Percentiles rank a stretch among this genome's conserved stretches.
Evolutionary conservation across 2,888 invertebrate genomes (phyloP).

Genomic region (Leptopilina drosophilae): DNA sequence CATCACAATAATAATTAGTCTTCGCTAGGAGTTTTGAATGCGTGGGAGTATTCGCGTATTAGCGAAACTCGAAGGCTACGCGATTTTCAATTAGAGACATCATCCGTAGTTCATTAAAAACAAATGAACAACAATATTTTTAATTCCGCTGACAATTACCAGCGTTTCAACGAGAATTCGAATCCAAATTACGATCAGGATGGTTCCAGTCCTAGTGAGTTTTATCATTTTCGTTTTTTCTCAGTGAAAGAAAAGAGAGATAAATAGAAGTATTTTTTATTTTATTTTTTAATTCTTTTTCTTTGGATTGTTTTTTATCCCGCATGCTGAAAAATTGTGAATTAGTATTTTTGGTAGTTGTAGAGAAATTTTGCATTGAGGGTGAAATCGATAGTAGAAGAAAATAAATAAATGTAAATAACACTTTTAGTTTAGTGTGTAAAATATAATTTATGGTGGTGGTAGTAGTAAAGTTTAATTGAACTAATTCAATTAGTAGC

Average conservation of each 20-base stretch:
- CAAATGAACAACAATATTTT: constrained; percentile 55
- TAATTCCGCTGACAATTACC: constrained; percentile 65
- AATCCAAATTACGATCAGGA: constrained; percentile 63
- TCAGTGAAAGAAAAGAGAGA: no score
- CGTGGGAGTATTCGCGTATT: constrained; percentile 17
- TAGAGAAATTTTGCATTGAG: no score
- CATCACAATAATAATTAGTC: background rate
- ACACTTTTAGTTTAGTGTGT: no score
- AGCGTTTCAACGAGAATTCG: constrained; percentile 68
- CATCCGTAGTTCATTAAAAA: background rate
- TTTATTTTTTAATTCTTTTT: no score
- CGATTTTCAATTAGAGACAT: background rate
- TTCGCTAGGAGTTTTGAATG: constrained; percentile 11
- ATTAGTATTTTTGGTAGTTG: no score
- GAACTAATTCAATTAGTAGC: background rate
- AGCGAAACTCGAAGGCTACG: background rate
- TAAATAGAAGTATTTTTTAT: no score
- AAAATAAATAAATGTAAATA: no score
- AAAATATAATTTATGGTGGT: background rate
- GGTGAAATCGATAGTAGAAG: no score
- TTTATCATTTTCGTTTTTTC: constrained; percentile 29
- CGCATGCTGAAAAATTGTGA: no score
- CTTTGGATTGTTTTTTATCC: no score
- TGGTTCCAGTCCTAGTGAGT: constrained; percentile 69
- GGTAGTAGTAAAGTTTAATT: background rate